Base-by-base conservation (phyloP, 1,140 invertebrate genomes). In the Agraylea sexmaculata region DNA sequence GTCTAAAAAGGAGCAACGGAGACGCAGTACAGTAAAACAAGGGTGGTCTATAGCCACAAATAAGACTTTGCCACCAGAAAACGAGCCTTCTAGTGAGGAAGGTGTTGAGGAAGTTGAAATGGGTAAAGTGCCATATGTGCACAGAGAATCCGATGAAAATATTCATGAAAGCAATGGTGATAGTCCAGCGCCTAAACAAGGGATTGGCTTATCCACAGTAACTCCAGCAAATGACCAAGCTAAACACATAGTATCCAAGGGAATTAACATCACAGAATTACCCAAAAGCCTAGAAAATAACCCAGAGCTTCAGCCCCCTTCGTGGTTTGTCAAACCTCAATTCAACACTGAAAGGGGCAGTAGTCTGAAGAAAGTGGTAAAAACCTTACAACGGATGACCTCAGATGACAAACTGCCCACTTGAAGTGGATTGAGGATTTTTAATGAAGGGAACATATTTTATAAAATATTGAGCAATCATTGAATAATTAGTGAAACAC, bases 71-170 rank as follows among this genome's bases (percentile, higher is more conserved):
- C 56, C 57, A 17, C 53, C 56, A 2, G 63, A 62, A 43, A 60
- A 54, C 40, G 60, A 66, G 5, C 32, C 43, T 38, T 44, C 59
- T 3, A 64, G 60, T 43, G 62, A 66, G 11, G 59, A 60, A 7
- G 64, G 63, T 15, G 62, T 66, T 4, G 62, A 68, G 51, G 50
- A 63, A 1, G 50, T 68, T 15, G 60, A 66, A 50, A 68, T 68
- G 65, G 62, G 58, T 47, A 60, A 66, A 45, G 62, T 68, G 42
- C 62, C 62, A 36, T 60, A 56, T 51, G 48, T 49, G 25, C 51
- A 43, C 4, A 38, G 42, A 16, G 28, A 33, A 16, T 10, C 17
- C 10, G 29, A 38, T 11, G 42, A 45, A 11, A 1, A 20, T 5
- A 30, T 15, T 17, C 3, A 12, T 1, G 37, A 38, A 11, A n/a